phyloP scores from a whole-genome alignment of 2,797 vertebrate species.

The Manis pentadactyla region DNA sequence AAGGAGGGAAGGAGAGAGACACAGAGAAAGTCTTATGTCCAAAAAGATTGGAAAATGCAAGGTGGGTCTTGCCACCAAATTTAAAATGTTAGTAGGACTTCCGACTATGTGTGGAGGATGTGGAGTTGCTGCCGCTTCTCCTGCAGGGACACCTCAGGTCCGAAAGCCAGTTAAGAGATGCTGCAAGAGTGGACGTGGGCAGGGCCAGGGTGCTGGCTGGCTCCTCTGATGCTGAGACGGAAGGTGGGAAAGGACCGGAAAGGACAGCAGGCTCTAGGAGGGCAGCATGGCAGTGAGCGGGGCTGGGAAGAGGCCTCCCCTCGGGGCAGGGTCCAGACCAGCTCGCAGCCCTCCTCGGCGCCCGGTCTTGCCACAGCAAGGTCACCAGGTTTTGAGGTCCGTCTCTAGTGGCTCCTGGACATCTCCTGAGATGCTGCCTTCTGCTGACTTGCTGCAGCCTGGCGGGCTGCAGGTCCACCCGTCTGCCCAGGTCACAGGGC shows the following conservation, averaged over 20 bases:
- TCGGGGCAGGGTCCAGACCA: no score
- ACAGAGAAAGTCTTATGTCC: not conserved
- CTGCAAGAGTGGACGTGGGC: not conserved
- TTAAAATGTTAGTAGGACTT: not conserved
- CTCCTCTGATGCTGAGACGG: no score
- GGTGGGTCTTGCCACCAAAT: not conserved
- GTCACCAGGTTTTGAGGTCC: not conserved
- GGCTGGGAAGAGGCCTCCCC: not conserved
- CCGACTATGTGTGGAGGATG: rapidly evolving
- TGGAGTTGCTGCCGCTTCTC: rapidly evolving
- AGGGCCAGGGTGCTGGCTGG: no score
- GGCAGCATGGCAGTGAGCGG: not conserved
- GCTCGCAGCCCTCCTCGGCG: not conserved
- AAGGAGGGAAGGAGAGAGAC: not conserved
- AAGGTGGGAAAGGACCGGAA: no score
- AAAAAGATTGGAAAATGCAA: not conserved
- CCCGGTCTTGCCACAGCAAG: not conserved
- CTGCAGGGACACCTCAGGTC: no score
- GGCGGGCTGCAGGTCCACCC: not conserved
- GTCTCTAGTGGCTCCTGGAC: not conserved
- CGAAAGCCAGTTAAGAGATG: no score
- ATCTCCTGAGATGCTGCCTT: rapidly evolving
- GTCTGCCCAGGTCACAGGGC: no score
- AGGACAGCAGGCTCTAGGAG: no score
- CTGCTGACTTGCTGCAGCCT: no score